A percentile compares a stretch with the other conserved stretches of the same genome.
Evolutionary conservation across 2,113 vertebrate species (phyloP).

Genomic region (Oncorhynchus nerka): DNA sequence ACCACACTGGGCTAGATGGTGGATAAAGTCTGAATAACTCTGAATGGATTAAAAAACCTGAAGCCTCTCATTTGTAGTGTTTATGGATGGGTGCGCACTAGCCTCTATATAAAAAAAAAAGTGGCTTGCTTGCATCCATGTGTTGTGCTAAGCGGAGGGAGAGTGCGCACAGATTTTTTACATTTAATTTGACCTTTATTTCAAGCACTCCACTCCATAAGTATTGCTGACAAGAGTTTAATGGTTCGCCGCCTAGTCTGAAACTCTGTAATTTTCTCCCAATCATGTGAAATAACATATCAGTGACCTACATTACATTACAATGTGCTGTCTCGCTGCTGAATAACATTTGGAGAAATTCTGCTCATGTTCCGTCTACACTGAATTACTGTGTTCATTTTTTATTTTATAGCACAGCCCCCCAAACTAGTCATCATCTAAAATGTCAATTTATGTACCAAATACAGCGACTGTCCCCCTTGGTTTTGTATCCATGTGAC

Average conservation of each 20-base stretch:
- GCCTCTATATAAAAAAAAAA: conserved; percentile 11
- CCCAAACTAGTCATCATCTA: conserved; percentile 10
- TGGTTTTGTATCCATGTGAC: conserved; percentile 4
- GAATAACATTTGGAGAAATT: too few relatives aligned
- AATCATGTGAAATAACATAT: conserved; percentile 32
- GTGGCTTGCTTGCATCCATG: conserved; percentile 31
- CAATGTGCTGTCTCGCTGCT: conserved; percentile 5
- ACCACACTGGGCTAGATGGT: conserved; percentile 35
- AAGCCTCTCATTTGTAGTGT: conserved; percentile 28
- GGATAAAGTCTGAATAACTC: conserved; percentile 47
- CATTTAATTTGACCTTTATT: background rate
- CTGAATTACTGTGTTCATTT: conserved; percentile 3
- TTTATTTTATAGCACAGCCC: conserved; percentile 15
- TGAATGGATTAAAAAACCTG: conserved; percentile 34
- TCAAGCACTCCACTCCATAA: conserved; percentile 24
- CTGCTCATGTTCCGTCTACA: background rate
- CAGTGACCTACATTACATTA: conserved; percentile 20
- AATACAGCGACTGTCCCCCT: too few relatives aligned
- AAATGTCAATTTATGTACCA: too few relatives aligned
- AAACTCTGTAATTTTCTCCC: conserved; percentile 14
- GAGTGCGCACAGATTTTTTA: background rate
- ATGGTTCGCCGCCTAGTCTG: conserved; percentile 26
- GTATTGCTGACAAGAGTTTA: conserved; percentile 28
- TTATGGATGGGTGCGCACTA: conserved; percentile 27
- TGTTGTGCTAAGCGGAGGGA: background rate